Conservation (phyloP, 2,888 invertebrate species). For the Plusia festucae region DNA sequence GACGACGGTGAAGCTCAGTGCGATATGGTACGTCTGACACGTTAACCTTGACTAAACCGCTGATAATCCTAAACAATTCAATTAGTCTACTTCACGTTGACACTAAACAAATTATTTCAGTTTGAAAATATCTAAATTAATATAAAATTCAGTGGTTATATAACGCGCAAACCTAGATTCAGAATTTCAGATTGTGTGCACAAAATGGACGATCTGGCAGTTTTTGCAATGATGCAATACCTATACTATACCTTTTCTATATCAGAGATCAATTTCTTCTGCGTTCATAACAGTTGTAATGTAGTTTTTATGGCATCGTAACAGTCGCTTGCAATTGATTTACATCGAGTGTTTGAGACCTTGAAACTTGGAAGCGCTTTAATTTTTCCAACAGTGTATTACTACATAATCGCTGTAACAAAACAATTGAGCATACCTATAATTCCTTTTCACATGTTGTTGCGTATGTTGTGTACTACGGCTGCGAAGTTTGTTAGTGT, state of each 20-base stretch:
- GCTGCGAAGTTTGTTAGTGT: slow-evolving; percentile 21
- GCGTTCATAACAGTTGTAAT: slow-evolving; percentile 30
- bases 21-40: slow-evolving; percentile 83
- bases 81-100: slow-evolving; percentile 48
- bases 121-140: slow-evolving; percentile 30
- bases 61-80: slow-evolving; percentile 52
- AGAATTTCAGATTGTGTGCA: slow-evolving; percentile 61
- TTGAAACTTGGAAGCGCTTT: slow-evolving; percentile 48
- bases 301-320: slow-evolving; percentile 33
- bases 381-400: slow-evolving; percentile 39
- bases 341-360: slow-evolving; percentile 40
- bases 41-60: slow-evolving; percentile 64
- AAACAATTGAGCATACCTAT: slow-evolving; percentile 36
- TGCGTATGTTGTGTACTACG: background rate
- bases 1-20: slow-evolving; percentile 87
- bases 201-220: slow-evolving; percentile 70
- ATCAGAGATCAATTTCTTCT: slow-evolving; percentile 56
- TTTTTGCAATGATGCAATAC: slow-evolving; percentile 65
- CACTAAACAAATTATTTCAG: slow-evolving; percentile 25
- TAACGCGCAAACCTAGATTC: slow-evolving; percentile 60
- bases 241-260: slow-evolving; percentile 36
- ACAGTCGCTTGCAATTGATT: slow-evolving; percentile 29
- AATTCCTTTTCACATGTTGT: slow-evolving; percentile 33
- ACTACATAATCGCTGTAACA: slow-evolving; percentile 41
- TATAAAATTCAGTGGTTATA: slow-evolving; percentile 57